These are phyloP conservation scores for Dicyrtoma fusca DNA, from an alignment of 2,888 invertebrate genomes.

Conservation along the genomic window DNA sequence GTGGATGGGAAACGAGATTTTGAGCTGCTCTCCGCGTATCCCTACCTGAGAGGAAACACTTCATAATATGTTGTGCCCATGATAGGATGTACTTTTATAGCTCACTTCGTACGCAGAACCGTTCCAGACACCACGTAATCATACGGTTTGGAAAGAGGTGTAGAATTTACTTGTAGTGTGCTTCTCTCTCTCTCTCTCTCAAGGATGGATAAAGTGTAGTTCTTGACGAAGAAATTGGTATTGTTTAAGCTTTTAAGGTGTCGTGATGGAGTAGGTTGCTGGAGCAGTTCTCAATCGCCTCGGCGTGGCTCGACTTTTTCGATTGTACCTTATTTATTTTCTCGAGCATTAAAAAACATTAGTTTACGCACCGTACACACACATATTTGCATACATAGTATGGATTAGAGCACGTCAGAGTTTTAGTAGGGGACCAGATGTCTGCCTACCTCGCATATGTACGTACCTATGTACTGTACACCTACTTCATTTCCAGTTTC, in stretches of 20 bases:
- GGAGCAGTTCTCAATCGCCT: conserved; percentile 24
- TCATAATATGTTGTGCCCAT: conserved; percentile 10
- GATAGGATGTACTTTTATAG: conserved; percentile 30
- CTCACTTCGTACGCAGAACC: conserved; percentile 17
- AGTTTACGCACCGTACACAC: no score
- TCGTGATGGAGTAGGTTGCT: conserved; percentile 33
- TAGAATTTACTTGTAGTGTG: conserved; percentile 25
- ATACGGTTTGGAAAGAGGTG: conserved; percentile 25
- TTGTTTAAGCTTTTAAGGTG: conserved; percentile 32
- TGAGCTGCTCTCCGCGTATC: background rate
- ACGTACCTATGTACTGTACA: no score
- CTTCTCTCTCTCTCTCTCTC: background rate
- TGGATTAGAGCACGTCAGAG: no score
- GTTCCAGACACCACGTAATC: conserved; percentile 13
- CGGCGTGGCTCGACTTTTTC: conserved; percentile 29
- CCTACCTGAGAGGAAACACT: conserved; percentile 17
- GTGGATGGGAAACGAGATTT: conserved; percentile 24
- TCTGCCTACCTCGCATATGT: no score
- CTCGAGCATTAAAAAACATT: no score
- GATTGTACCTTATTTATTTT: no score
- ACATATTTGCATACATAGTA: no score
- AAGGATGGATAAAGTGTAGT: conserved; percentile 22
- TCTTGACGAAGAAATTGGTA: conserved; percentile 37
- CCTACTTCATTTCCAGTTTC: no score
- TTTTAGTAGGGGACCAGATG: no score